Evolutionary conservation across 1,140 invertebrate species (phyloP).

Genomic region (Varroa destructor): DNA sequence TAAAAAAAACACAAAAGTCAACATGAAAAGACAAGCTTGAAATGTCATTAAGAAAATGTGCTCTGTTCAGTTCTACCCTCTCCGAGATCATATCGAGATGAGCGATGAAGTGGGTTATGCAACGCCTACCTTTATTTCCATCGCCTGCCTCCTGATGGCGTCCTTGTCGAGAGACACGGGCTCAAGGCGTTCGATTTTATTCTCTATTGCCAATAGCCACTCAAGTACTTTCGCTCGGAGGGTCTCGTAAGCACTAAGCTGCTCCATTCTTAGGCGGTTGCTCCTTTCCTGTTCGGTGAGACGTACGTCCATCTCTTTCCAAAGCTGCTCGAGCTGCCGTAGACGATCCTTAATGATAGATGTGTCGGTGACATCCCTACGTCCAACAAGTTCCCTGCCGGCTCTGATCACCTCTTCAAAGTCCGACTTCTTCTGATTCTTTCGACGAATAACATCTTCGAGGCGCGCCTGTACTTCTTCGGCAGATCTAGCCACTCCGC

Average conservation of each 20-base stretch:
- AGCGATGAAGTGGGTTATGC: background rate
- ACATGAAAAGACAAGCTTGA: constrained; percentile 3
- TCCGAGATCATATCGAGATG: too few species aligned
- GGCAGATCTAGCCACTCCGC: constrained; percentile 53
- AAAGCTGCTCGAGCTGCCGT: constrained; percentile 59
- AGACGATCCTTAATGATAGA: constrained; percentile 68
- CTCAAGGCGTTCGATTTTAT: constrained; percentile 52
- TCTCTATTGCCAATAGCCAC: constrained; percentile 70
- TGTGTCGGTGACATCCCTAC: constrained; percentile 78
- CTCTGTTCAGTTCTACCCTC: too few species aligned
- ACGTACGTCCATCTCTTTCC: constrained; percentile 63
- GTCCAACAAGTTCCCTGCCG: constrained; percentile 66
- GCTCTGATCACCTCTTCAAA: constrained; percentile 63
- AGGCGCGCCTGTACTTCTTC: constrained; percentile 56
- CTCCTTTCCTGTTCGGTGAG: constrained; percentile 69
- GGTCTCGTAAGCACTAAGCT: constrained; percentile 66
- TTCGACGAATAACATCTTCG: constrained; percentile 43
- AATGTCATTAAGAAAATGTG: too few species aligned
- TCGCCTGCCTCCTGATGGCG: constrained; percentile 61
- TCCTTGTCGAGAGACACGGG: constrained; percentile 75
- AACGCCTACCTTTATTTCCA: constrained; percentile 58
- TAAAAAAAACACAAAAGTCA: constrained; percentile 1
- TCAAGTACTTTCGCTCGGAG: constrained; percentile 65
- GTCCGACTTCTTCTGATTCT: constrained; percentile 47
- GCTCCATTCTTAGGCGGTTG: constrained; percentile 64